These are phyloP conservation scores for Ambastaia sidthimunki DNA, from an alignment of 2,797 vertebrate species.

Conservation along the genomic window DNA sequence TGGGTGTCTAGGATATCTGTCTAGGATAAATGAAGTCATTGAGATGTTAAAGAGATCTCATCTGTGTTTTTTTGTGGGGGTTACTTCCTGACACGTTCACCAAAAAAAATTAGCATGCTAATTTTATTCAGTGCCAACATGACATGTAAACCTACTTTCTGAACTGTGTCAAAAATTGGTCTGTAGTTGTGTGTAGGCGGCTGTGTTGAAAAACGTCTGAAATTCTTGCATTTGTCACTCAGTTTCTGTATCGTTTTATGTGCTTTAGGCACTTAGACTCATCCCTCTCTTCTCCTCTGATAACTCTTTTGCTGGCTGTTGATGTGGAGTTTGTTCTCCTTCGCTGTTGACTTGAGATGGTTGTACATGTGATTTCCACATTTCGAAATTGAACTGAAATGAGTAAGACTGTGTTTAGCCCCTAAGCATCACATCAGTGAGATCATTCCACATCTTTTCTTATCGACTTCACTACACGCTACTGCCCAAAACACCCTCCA, in stretches of 20 bases:
- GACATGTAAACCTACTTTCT: background rate
- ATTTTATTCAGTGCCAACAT: background rate
- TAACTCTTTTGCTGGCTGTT: slow-evolving; percentile 2
- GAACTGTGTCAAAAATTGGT: background rate
- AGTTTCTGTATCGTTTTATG: slow-evolving; percentile 22
- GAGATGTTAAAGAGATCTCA: too few species aligned
- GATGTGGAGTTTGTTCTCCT: background rate
- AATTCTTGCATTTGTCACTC: slow-evolving; percentile 32
- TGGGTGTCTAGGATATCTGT: too few species aligned
- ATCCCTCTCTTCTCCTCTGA: background rate
- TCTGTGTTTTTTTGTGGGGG: too few species aligned
- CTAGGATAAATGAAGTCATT: too few species aligned
- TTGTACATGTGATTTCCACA: slow-evolving; percentile 12
- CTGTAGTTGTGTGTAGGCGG: background rate
- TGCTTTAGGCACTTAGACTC: slow-evolving; percentile 23
- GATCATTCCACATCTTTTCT: slow-evolving; percentile 8
- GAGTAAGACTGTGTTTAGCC: slow-evolving; percentile 35
- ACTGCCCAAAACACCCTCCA: background rate
- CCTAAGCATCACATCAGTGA: slow-evolving; percentile 29
- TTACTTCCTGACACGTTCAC: background rate
- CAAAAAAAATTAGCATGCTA: background rate
- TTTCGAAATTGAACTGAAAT: slow-evolving; percentile 42
- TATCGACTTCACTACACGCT: background rate
- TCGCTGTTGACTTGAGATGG: slow-evolving; percentile 4
- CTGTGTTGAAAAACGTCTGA: slow-evolving; percentile 18